Conservation (phyloP, 2,797 vertebrate species). For the Sebastes kiyomatsui region DNA sequence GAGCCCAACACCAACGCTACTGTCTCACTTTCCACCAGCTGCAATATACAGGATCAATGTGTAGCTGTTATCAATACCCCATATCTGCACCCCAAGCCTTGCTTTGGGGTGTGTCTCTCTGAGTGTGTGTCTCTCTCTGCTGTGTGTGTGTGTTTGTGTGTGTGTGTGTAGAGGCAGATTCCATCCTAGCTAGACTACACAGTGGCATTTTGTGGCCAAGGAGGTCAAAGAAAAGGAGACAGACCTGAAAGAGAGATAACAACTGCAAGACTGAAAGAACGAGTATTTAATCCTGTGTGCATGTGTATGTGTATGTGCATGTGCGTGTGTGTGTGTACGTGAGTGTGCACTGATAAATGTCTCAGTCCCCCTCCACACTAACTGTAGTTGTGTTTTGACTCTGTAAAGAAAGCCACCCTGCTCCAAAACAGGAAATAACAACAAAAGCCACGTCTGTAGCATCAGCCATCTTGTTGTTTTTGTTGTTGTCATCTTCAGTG, state of each 20-base stretch:
- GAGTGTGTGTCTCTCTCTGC: background rate
- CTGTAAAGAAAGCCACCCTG: conserved; percentile 67
- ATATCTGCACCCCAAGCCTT: conserved; percentile 59
- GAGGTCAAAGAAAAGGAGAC: conserved; percentile 68
- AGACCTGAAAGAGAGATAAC: conserved; percentile 72
- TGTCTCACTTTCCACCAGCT: conserved; percentile 60
- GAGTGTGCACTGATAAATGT: conserved; percentile 48
- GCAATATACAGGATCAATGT: conserved; percentile 68
- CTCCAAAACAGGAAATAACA: conserved; percentile 54
- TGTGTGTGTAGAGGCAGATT: conserved; percentile 15
- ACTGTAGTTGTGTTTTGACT: conserved; percentile 81
- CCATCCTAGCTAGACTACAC: conserved; percentile 77
- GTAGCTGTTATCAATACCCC: conserved; percentile 67
- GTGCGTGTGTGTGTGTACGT: background rate
- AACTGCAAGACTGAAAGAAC: conserved; percentile 50
- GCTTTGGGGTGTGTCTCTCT: conserved; percentile 1
- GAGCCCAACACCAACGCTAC: conserved; percentile 30
- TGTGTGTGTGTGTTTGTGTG: conserved; percentile 5
- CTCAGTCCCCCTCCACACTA: conserved; percentile 46
- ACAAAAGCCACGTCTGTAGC: conserved; percentile 9
- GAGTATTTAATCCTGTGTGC: conserved; percentile 59
- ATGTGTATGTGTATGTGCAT: conserved; percentile 1
- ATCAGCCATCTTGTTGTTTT: conserved; percentile 53
- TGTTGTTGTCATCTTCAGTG: conserved; percentile 56
- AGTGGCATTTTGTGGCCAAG: conserved; percentile 62